Percentiles rank a stretch among this genome's conserved stretches.
Evolutionary conservation across 2,888 invertebrate genomes (phyloP).

Genomic region (Pollenia griseotomentosa): DNA sequence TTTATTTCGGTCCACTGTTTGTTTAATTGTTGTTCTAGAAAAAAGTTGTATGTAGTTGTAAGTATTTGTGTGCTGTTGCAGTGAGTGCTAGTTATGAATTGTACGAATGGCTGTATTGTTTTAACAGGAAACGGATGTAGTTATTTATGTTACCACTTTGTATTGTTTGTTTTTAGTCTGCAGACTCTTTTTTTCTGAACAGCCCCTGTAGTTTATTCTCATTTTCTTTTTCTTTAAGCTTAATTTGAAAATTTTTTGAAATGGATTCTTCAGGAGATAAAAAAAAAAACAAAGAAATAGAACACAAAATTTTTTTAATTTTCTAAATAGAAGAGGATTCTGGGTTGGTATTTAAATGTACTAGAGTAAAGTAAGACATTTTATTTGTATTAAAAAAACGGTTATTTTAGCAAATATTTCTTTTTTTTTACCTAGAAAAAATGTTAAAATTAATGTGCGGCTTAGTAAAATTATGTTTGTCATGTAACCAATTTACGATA

Average conservation of each 20-base stretch:
- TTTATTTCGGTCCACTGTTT: slow-evolving; percentile 18
- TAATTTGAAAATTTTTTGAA: slow-evolving; percentile 51
- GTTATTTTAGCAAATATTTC: neutral
- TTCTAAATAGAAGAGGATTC: neutral
- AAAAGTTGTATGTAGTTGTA: neutral
- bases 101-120: slow-evolving; percentile 26
- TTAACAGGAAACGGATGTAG: slow-evolving; percentile 67
- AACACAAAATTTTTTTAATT: neutral
- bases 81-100: slow-evolving; percentile 17
- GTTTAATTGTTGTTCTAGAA: slow-evolving; percentile 7
- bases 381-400: neutral
- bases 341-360: slow-evolving; percentile 1
- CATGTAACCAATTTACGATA: slow-evolving; percentile 40
- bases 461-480: slow-evolving; percentile 42
- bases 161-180: slow-evolving; percentile 55
- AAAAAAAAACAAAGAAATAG: slow-evolving; percentile 17
- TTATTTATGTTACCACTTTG: slow-evolving; percentile 69
- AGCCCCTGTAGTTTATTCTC: neutral
- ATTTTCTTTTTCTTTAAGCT: slow-evolving; percentile 32
- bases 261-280: slow-evolving; percentile 31
- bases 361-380: slow-evolving; percentile 30
- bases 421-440: neutral
- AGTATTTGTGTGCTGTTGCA: neutral
- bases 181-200: neutral
- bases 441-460: slow-evolving; percentile 39